Base-by-base conservation (phyloP, 2,797 vertebrate species). In the Rousettus madagascariensis region DNA sequence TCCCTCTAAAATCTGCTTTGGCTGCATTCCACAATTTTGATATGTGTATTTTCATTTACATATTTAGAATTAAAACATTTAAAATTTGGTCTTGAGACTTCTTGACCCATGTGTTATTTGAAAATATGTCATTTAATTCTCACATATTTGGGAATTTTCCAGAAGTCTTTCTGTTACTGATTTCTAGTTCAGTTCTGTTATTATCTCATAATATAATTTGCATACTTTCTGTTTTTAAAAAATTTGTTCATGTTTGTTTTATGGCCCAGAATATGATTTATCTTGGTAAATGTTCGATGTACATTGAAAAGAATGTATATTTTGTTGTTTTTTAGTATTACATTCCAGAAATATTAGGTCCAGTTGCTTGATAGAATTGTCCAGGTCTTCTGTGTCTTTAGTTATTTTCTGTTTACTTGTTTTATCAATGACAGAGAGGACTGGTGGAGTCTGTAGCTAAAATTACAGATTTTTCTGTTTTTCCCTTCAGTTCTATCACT, bases 51-150 rank as follows among this genome's bases (percentile, higher is more conserved):
- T 91, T 66, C 2, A 80, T 77, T 90, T 89, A 41, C 19, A 46
- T 55, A 82, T 53, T 88, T 89, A 66, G 63, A 89, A 66, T 82
- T 87, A 66, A 86, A 79, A 86, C 51, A 61, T 53, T 78, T 61
- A 61, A 46, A 80, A 46, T 7, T 74, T 66, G 86, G 36, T 22
- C 51, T 8, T 86, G 33, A 75, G 51, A 82, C 59, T 74, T 51
- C 6, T 66, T 95, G 83, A 49, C 11, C 22, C 63, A 43, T 33
- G 11, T 78, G 15, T 94, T 63, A 71, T 90, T 78, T 90, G 51
- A 55, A 79, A 63, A 5, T 79, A 22, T 65, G 55, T 86, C 19
- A 55, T 65, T 86, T 86, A 36, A 43, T 94, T 94, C 72, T 87
- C 49, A 87, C 19, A 16, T 65, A 65, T 72, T 72, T 88, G 30